These are phyloP conservation scores for Drosophila formosana DNA, from an alignment of 2,888 invertebrate genomes.

Conservation along the genomic window DNA sequence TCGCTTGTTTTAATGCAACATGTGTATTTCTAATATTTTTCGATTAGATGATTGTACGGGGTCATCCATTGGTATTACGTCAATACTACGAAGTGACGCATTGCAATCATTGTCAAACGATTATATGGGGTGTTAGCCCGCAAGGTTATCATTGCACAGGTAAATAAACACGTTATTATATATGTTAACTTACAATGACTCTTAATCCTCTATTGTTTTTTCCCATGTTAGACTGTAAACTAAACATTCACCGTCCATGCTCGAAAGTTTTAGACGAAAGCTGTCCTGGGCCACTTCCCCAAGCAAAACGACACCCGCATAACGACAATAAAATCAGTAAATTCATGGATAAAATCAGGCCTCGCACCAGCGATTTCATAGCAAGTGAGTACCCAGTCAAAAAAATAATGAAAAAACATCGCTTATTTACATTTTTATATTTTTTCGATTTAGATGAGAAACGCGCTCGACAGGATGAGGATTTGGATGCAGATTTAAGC, in stretches of 20 bases:
- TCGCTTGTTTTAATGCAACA: slow-evolving; percentile 10
- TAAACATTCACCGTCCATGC: slow-evolving; percentile 94
- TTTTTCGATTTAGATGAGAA: slow-evolving; percentile 70
- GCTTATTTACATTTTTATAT: not conserved
- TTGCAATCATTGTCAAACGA: slow-evolving; percentile 96
- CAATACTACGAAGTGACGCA: slow-evolving; percentile 95
- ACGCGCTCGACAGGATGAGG: slow-evolving; percentile 84
- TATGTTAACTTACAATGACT: slow-evolving; percentile 4
- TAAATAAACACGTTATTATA: slow-evolving; percentile 84
- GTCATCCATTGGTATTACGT: slow-evolving; percentile 95
- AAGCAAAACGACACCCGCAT: slow-evolving; percentile 86
- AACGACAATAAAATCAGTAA: slow-evolving; percentile 90
- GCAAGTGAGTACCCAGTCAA: slow-evolving; percentile 66
- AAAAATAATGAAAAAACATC: too few relatives aligned
- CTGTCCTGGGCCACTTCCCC: slow-evolving; percentile 90
- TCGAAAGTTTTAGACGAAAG: slow-evolving; percentile 92
- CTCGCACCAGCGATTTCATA: slow-evolving; percentile 81
- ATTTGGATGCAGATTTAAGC: slow-evolving; percentile 80
- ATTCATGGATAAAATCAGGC: slow-evolving; percentile 89
- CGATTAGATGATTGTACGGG: slow-evolving; percentile 90
- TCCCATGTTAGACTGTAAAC: slow-evolving; percentile 89
- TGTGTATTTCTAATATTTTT: slow-evolving; percentile 13
- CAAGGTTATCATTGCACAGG: slow-evolving; percentile 98
- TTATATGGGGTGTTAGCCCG: slow-evolving; percentile 97
- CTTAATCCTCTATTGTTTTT: slow-evolving; percentile 18